phyloP scores from a whole-genome alignment of 2,113 vertebrate genomes.

The Oxyruncus cristatus region DNA sequence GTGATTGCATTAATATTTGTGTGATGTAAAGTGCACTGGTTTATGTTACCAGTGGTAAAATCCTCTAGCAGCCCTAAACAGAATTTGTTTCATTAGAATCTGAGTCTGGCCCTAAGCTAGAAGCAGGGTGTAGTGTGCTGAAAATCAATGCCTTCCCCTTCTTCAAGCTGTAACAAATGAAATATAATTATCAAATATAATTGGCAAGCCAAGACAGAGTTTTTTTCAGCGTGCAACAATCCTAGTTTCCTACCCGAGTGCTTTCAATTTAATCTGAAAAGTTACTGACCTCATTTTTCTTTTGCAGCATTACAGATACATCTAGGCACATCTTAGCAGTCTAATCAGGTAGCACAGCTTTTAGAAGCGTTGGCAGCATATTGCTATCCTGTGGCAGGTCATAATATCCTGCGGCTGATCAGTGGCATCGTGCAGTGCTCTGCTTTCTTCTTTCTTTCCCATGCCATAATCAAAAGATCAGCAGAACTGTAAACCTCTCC shows the following conservation, averaged over 20 bases:
- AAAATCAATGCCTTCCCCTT: background rate
- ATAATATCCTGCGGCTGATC: constrained; percentile 64
- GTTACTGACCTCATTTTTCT: constrained; percentile 64
- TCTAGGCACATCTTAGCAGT: constrained; percentile 39
- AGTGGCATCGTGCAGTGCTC: background rate
- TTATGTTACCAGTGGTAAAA: background rate
- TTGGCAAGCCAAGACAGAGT: background rate
- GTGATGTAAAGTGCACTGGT: background rate
- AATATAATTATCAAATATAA: constrained; percentile 51
- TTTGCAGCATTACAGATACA: constrained; percentile 22
- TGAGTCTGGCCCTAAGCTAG: background rate
- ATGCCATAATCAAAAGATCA: constrained; percentile 56
- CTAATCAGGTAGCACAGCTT: constrained; percentile 66
- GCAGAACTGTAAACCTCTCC: constrained; percentile 2
- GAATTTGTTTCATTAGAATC: background rate
- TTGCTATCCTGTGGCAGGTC: constrained; percentile 54
- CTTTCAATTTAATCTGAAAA: constrained; percentile 61
- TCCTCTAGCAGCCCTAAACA: background rate
- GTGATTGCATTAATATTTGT: constrained; percentile 7
- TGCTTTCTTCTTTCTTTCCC: constrained; percentile 17
- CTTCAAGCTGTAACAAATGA: background rate
- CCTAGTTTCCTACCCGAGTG: background rate
- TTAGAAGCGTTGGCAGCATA: constrained; percentile 47
- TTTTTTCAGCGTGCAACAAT: background rate
- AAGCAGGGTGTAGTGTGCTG: background rate